phyloP scores from a whole-genome alignment of 1,140 invertebrate species.

The Homarus americanus region DNA sequence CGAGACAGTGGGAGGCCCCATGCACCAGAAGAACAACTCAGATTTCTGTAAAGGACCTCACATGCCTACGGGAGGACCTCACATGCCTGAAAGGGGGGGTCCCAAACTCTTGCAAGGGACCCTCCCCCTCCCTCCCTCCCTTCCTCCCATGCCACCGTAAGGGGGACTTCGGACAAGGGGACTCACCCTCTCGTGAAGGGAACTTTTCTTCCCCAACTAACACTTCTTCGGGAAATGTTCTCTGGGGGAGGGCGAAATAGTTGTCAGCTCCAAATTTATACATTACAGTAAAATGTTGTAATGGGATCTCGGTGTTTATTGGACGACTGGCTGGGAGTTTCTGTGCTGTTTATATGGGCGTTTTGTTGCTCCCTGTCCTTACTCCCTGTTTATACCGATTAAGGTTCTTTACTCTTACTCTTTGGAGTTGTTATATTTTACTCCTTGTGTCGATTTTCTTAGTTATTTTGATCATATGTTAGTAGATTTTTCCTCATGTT shows the following conservation, averaged over 20 bases:
- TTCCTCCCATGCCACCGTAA: background rate
- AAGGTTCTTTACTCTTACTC: too few species aligned
- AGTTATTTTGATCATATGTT: too few species aligned
- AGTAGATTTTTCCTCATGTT: too few species aligned
- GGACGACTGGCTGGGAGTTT: background rate
- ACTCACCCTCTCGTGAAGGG: background rate
- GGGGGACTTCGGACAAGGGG: background rate
- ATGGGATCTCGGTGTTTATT: background rate
- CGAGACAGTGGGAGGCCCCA: too few species aligned
- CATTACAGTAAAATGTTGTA: conserved; percentile 8
- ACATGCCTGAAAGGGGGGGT: too few species aligned
- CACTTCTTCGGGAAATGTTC: conserved; percentile 7
- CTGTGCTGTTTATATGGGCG: background rate
- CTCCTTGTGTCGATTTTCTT: too few species aligned
- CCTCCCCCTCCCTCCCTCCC: background rate
- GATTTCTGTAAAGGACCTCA: too few species aligned
- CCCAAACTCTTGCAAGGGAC: background rate
- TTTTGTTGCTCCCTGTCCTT: background rate
- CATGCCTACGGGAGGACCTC: too few species aligned
- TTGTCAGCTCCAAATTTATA: conserved; percentile 11
- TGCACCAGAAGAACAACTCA: too few species aligned
- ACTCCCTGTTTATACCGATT: too few species aligned
- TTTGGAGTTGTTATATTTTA: too few species aligned
- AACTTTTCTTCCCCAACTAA: conserved; percentile 21
- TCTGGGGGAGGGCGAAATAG: background rate